Evolutionary conservation across 2,113 vertebrate species (phyloP).

Genomic region (Bos javanicus): DNA sequence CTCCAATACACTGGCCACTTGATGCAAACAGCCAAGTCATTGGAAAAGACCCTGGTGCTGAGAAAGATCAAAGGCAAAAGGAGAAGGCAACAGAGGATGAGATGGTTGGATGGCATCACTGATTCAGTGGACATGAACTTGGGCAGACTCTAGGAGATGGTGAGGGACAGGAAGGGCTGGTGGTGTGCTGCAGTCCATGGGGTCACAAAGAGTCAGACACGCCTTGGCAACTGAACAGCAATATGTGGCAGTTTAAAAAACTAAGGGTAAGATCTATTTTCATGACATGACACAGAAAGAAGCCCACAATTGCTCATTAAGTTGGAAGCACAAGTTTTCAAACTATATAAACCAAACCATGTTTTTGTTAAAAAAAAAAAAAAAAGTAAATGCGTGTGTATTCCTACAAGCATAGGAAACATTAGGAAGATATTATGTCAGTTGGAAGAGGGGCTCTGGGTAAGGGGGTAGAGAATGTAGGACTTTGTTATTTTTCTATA

Average conservation of each 20-base stretch:
- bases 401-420: not conserved
- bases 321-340: conserved; percentile 11
- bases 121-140: not conserved
- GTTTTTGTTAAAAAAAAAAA: not conserved
- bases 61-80: not conserved
- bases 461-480: not conserved
- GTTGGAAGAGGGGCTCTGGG: not conserved
- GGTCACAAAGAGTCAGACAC: not conserved
- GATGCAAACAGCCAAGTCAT: not conserved
- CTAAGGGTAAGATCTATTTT: not conserved
- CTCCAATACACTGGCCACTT: not conserved
- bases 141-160: not conserved
- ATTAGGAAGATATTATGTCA: not conserved
- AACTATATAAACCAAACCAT: not conserved
- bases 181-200: not conserved
- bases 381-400: not conserved
- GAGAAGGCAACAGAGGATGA: not conserved
- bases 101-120: not conserved
- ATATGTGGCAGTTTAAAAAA: not conserved
- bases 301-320: not conserved
- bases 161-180: not conserved
- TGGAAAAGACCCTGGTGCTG: not conserved
- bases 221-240: not conserved
- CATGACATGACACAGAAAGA: not conserved
- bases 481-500: not conserved